Percentiles rank a stretch among this genome's conserved stretches.
These are phyloP conservation scores for Tenthredo livida DNA, from an alignment of 2,888 invertebrate genomes.

Conservation along the genomic window DNA sequence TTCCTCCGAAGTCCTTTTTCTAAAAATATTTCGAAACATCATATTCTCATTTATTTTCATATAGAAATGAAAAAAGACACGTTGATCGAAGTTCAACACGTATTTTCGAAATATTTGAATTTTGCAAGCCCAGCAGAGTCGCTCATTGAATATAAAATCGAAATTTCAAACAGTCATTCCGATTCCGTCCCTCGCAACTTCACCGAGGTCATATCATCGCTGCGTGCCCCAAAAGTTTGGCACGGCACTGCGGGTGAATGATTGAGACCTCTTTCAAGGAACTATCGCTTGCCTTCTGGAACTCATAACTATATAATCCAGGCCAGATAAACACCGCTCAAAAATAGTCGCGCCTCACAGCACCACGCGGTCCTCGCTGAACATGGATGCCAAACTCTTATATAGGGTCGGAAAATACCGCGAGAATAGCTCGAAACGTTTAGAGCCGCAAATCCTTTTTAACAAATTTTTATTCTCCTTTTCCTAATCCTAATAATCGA, in stretches of 20 bases:
- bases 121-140: neutral
- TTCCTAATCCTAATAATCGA: neutral
- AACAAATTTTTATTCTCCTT: neutral
- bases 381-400: constrained; percentile 43
- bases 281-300: constrained; percentile 75
- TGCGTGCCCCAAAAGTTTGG: neutral
- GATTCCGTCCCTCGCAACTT: neutral
- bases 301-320: constrained; percentile 75
- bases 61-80: neutral
- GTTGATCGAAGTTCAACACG: neutral
- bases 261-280: constrained; percentile 72
- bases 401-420: neutral
- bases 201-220: neutral
- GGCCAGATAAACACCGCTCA: constrained; percentile 72
- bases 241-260: constrained; percentile 57
- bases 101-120: neutral
- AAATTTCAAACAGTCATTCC: constrained; percentile 18
- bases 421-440: neutral
- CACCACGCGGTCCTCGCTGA: constrained; percentile 35
- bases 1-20: neutral
- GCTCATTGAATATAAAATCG: neutral
- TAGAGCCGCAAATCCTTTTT: too few species aligned
- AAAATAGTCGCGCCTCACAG: constrained; percentile 63
- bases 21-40: neutral
- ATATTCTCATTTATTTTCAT: neutral